A percentile compares a stretch with the other conserved stretches of the same genome.
Evolutionary conservation across 1,140 invertebrate genomes (phyloP).

Genomic region (Leptopilina clavipes): DNA sequence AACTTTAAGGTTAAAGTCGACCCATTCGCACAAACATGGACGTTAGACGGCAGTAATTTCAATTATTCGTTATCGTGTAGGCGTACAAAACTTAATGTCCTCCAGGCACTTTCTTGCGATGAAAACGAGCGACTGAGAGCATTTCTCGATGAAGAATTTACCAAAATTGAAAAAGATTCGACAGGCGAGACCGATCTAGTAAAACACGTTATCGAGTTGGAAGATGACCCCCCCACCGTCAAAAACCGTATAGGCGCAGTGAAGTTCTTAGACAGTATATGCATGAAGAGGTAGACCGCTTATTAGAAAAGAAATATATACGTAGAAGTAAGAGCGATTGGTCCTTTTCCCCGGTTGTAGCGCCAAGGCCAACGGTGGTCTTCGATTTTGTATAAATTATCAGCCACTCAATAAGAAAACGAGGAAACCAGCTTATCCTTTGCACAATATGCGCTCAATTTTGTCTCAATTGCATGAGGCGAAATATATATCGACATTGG

Average conservation of each 20-base stretch:
- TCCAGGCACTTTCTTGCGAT: not conserved
- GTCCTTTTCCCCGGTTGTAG: not conserved
- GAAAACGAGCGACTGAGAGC: not conserved
- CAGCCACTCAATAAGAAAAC: not conserved
- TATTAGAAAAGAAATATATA: not conserved
- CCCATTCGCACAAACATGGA: not conserved
- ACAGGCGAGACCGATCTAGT: not conserved
- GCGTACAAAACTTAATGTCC: not conserved
- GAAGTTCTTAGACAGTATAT: not conserved
- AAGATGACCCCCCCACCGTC: not conserved
- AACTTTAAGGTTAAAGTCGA: conserved; percentile 21
- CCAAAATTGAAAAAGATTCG: not conserved
- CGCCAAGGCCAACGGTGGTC: not conserved
- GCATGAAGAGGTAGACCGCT: not conserved
- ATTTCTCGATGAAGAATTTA: not conserved
- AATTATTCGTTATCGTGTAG: not conserved
- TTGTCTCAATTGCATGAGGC: not conserved
- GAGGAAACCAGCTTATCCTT: not conserved
- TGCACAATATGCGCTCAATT: not conserved
- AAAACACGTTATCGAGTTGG: not conserved
- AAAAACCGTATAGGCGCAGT: not conserved
- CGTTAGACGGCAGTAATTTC: not conserved
- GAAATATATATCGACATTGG: not conserved
- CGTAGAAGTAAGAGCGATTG: not conserved
- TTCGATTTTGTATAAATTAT: not conserved